Evolutionary conservation across 2,113 vertebrate genomes (phyloP).

Genomic region (Mustela nigripes): DNA sequence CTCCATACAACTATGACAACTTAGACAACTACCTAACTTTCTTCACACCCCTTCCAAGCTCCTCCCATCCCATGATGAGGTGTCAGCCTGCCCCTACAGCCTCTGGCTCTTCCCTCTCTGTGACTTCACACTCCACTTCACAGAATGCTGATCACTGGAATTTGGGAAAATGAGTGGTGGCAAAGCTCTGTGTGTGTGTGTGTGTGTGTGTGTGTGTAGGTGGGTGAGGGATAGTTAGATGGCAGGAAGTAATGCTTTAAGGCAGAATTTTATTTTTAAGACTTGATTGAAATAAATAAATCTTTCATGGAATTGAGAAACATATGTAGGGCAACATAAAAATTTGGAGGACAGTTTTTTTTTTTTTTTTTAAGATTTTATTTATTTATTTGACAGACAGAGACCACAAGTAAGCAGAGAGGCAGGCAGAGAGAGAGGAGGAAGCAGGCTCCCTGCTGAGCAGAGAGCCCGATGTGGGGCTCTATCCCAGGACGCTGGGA

Average conservation of each 20-base stretch:
- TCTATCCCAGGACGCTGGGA: too few relatives aligned
- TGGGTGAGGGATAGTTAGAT: background rate
- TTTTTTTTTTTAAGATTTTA: too few relatives aligned
- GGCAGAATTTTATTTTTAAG: conserved; percentile 53
- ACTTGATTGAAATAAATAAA: conserved; percentile 28
- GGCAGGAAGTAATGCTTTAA: background rate
- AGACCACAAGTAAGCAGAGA: too few relatives aligned
- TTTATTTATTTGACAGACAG: too few relatives aligned
- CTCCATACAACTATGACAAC: background rate
- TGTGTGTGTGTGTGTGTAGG: background rate
- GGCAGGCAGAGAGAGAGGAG: too few relatives aligned
- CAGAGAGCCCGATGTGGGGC: too few relatives aligned
- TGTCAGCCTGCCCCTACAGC: background rate
- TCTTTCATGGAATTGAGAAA: background rate
- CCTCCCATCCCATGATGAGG: background rate
- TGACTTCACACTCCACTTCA: background rate
- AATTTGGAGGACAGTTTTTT: background rate
- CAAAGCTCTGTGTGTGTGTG: background rate
- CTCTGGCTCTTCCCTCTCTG: background rate
- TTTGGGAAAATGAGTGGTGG: background rate
- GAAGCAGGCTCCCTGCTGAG: too few relatives aligned
- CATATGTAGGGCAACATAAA: conserved; percentile 9
- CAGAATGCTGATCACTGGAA: background rate
- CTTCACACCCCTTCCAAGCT: background rate
- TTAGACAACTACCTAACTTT: conserved; percentile 6